Base-by-base conservation (phyloP, 2,113 vertebrate genomes). In the Gymnarchus niloticus region DNA sequence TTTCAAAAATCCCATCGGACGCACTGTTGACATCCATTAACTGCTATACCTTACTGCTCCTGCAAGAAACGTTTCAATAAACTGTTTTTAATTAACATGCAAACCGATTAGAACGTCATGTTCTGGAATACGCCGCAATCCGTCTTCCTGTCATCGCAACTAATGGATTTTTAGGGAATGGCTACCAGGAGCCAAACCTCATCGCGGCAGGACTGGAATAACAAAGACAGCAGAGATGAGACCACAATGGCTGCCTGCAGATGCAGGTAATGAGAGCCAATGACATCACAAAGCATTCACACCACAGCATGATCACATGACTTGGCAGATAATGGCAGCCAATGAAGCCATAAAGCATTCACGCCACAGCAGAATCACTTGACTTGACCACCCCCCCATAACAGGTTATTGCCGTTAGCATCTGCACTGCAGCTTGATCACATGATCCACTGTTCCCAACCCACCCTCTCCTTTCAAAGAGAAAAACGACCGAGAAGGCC, bases 41-140 rank as follows among this genome's bases (percentile, higher is more conserved):
- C 88, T 85, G 86, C 91, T 88, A 90, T 89, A 89, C 90, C 89
- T 92, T 89, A 88, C 81, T 23, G 28, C 83, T 88, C 51, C 80
- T 88, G 88, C 90, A 88, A 91, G 89, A 91, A 92, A 92, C 89
- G 90, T 92, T 93, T 93, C 91, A 92, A 93, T 93, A 92, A 91
- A 93, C 49, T 76, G 90, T 87, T 90, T 88, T 93, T 93, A 93
- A 94, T 94, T 93, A 93, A 92, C 93, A 94, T 90, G 90, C 90
- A 87, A 69, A 90, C 86, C 89, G 87, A 94, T 94, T 92, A 93
- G 91, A 92, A 92, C 92, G 92, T 93, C 93, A 93, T 93, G 91
- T 93, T 93, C 89, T 89, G 89, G 90, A 93, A 93, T 88, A 90
- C 89, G 88, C 88, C 88, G 88, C 89, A 92, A 94, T 94, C 93